Percentiles rank a stretch among this genome's conserved stretches.
Conservation (phyloP, 2,888 invertebrate species). For the Notodonta dromedarius region DNA sequence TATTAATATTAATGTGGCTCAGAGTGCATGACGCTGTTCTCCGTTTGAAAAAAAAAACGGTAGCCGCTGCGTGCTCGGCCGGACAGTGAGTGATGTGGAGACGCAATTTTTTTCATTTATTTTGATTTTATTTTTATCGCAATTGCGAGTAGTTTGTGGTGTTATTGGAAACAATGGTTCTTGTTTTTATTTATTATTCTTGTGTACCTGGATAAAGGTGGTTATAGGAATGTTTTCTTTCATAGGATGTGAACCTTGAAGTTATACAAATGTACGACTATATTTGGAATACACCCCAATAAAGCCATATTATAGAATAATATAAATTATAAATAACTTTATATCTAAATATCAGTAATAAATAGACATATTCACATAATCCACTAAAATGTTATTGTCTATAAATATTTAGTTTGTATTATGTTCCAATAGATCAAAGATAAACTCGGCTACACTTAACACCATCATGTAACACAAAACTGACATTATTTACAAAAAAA, state of each 20-base stretch:
- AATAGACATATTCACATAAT: no score
- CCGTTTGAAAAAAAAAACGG: constrained; percentile 66
- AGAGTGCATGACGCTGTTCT: constrained; percentile 69
- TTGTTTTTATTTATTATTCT: not conserved
- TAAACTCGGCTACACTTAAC: not conserved
- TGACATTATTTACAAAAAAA: not conserved
- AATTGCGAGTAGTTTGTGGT: constrained; percentile 30
- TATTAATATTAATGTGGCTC: constrained; percentile 72
- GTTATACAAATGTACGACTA: no score
- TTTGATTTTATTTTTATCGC: constrained; percentile 41
- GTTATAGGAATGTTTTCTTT: no score
- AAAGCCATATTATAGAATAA: no score
- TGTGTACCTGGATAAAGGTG: not conserved
- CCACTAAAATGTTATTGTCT: no score
- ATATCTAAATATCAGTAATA: no score
- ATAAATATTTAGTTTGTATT: not conserved
- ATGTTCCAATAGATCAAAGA: not conserved
- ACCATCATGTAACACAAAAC: not conserved
- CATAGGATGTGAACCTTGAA: no score
- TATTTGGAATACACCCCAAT: no score
- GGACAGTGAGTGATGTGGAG: constrained; percentile 72
- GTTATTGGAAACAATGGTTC: constrained; percentile 12
- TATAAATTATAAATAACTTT: no score
- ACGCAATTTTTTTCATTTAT: constrained; percentile 48
- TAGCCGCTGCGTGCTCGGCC: constrained; percentile 69